These are phyloP conservation scores for Hipposideros armiger DNA, from an alignment of 2,113 vertebrate species.

Conservation along the genomic window DNA sequence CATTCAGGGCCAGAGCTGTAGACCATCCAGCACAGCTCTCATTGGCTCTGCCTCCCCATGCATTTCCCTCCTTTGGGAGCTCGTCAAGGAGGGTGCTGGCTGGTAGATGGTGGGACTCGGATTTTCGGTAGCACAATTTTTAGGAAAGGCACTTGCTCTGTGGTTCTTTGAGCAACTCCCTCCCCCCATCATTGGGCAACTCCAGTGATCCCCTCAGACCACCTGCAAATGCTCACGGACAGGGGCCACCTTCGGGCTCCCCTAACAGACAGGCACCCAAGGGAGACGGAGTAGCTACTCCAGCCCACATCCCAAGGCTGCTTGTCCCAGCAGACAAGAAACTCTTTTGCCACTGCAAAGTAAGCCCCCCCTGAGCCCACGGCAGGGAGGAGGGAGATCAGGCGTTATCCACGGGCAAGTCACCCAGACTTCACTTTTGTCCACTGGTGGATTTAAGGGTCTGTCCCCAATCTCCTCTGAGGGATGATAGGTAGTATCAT, in stretches of 20 bases:
- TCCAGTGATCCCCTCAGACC: neutral
- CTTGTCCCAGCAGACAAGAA: neutral
- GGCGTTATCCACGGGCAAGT: neutral
- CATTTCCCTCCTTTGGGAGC: neutral
- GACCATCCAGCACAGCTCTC: too few species aligned
- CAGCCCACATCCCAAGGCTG: neutral
- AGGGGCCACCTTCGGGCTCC: too few species aligned
- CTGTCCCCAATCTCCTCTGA: neutral
- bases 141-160: neutral
- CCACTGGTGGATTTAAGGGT: neutral
- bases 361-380: neutral
- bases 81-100: neutral
- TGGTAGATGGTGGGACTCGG: too few species aligned
- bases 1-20: neutral
- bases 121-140: neutral
- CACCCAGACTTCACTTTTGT: neutral
- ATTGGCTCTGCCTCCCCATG: neutral
- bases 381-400: neutral
- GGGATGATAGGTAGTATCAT: neutral
- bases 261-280: neutral
- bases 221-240: neutral
- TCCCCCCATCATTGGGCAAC: neutral
- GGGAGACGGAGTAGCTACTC: neutral
- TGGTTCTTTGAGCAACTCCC: neutral
- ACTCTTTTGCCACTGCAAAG: neutral